A percentile compares a stretch with the other conserved stretches of the same genome.
phyloP scores from a whole-genome alignment of 2,797 vertebrate species.

The Gymnoscopelus braueri region DNA sequence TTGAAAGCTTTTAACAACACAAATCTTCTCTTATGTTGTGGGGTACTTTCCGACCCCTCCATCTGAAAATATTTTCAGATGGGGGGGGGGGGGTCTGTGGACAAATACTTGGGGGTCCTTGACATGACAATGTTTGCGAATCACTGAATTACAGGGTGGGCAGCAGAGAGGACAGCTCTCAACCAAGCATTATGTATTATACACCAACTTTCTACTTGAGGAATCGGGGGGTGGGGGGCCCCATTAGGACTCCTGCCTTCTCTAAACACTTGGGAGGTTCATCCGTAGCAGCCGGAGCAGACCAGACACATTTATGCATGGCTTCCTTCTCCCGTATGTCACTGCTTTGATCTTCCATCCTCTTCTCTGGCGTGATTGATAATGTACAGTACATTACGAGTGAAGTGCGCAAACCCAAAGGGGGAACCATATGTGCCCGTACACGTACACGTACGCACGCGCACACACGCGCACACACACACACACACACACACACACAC shows the following conservation, averaged over 20 bases:
- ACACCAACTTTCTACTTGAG: slow-evolving; percentile 30
- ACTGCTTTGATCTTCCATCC: slow-evolving; percentile 71
- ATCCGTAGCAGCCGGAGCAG: slow-evolving; percentile 34
- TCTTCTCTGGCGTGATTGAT: slow-evolving; percentile 58
- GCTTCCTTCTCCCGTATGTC: neutral
- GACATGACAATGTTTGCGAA: too few species aligned
- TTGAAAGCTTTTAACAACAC: too few species aligned
- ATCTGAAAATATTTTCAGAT: too few species aligned
- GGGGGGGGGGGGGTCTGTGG: too few species aligned
- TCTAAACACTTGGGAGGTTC: slow-evolving; percentile 48
- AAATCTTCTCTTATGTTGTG: too few species aligned
- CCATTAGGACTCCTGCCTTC: slow-evolving; percentile 30
- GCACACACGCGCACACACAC: slow-evolving; percentile 37
- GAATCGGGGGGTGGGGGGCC: slow-evolving; percentile 9
- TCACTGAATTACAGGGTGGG: too few species aligned
- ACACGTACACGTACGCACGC: slow-evolving; percentile 43
- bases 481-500: slow-evolving; percentile 43
- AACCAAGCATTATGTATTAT: slow-evolving; percentile 34
- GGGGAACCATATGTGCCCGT: slow-evolving; percentile 26
- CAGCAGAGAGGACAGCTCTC: slow-evolving; percentile 27
- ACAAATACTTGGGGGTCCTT: too few species aligned
- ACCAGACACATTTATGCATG: slow-evolving; percentile 50
- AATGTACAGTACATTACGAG: slow-evolving; percentile 68
- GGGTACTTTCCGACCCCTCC: too few species aligned
- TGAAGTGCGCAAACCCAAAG: slow-evolving; percentile 16